phyloP scores from a whole-genome alignment of 2,888 invertebrate species.

The Aphidius colemani region DNA sequence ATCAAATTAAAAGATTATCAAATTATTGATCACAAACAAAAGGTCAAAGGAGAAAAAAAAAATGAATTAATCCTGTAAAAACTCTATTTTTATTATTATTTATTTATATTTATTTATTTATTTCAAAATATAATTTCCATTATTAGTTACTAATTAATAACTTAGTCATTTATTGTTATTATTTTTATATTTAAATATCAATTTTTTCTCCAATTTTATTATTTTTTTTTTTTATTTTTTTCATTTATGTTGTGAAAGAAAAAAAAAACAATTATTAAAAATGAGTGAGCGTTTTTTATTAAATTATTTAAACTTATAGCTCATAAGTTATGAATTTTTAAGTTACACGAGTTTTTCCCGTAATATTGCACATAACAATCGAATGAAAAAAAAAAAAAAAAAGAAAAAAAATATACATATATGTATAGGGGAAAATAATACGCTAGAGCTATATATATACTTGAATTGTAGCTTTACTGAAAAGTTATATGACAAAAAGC shows the following conservation, averaged over 20 bases:
- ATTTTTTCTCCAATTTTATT: constrained; percentile 2
- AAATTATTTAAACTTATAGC: constrained; percentile 10
- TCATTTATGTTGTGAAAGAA: constrained; percentile 14
- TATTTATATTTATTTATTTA: too few relatives aligned
- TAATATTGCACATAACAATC: too few relatives aligned
- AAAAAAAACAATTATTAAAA: not conserved
- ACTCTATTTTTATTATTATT: too few relatives aligned
- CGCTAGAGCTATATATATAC: not conserved
- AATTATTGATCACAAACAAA: too few relatives aligned
- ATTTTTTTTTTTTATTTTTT: constrained; percentile 14
- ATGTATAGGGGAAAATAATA: constrained; percentile 14
- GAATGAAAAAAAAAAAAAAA: too few relatives aligned
- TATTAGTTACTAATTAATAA: too few relatives aligned
- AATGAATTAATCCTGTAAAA: too few relatives aligned
- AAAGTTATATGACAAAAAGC: too few relatives aligned
- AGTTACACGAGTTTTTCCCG: constrained; percentile 5
- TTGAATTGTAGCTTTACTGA: too few relatives aligned
- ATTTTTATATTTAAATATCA: too few relatives aligned
- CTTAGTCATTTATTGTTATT: too few relatives aligned
- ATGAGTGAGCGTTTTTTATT: constrained; percentile 5
- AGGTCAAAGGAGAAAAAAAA: not conserved
- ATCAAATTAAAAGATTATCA: not conserved
- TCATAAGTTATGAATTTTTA: constrained; percentile 9
- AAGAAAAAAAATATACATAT: not conserved
- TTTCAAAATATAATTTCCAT: too few relatives aligned